These are phyloP conservation scores for Zootoca vivipara DNA, from an alignment of 2,113 vertebrate species.

Conservation along the genomic window DNA sequence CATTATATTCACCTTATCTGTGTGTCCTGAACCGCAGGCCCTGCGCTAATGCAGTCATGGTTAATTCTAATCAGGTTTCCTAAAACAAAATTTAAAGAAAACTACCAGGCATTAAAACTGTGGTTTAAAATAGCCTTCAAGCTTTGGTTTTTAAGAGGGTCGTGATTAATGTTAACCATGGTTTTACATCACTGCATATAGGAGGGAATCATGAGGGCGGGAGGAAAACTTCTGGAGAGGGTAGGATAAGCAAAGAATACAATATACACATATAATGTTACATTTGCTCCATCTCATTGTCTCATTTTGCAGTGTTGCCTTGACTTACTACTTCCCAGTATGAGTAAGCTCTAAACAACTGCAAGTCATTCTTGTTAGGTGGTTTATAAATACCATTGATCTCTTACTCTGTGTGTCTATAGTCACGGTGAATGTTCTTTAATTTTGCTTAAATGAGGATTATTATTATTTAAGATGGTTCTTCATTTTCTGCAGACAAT, in stretches of 20 bases:
- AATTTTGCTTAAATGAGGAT: conserved; percentile 16
- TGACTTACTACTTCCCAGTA: background rate
- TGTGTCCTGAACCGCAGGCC: too few relatives aligned
- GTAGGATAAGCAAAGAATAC: background rate
- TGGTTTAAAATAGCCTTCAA: background rate
- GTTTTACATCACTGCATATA: background rate
- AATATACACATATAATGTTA: background rate
- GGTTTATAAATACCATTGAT: background rate
- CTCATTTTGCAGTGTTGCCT: background rate
- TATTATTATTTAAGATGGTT: background rate
- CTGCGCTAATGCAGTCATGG: background rate
- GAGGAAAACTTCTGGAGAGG: background rate
- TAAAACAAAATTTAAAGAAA: background rate
- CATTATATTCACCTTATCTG: background rate
- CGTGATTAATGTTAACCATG: background rate
- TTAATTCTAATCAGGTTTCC: background rate
- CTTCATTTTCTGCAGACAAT: conserved; percentile 82
- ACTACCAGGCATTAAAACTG: background rate
- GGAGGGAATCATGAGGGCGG: background rate
- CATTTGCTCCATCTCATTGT: background rate
- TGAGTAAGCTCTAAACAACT: background rate
- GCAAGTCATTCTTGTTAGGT: background rate
- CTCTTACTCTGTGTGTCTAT: background rate
- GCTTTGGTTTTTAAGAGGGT: background rate
- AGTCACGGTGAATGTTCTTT: background rate